These are phyloP conservation scores for Drosophila aff. DNA, from an alignment of 1,140 invertebrate species.

Conservation along the genomic window DNA sequence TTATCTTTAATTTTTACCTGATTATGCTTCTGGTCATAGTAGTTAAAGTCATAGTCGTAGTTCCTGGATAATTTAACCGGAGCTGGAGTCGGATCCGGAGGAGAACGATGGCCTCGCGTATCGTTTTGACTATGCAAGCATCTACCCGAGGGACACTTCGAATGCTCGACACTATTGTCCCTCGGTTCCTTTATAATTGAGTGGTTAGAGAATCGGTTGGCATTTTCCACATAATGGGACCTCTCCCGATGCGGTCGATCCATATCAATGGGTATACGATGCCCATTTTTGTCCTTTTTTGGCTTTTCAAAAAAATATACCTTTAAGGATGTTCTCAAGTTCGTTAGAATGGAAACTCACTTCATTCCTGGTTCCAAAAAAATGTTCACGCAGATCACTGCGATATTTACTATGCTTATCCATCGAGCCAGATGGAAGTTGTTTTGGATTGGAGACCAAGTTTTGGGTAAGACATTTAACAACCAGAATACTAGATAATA, in stretches of 20 bases:
- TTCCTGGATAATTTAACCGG: not conserved
- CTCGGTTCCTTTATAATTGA: not conserved
- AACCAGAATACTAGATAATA: not conserved
- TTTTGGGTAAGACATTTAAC: not conserved
- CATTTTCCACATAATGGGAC: not conserved
- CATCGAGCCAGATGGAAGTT: not conserved
- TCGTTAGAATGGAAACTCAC: not conserved
- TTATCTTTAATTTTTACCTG: not conserved
- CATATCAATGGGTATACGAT: not conserved
- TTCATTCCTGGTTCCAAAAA: not conserved
- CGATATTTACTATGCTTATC: slow-evolving; percentile 19
- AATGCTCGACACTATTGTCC: not conserved
- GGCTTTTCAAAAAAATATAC: not conserved
- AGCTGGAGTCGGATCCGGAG: not conserved
- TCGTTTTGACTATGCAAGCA: not conserved
- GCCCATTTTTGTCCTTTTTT: not conserved
- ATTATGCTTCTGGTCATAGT: not conserved
- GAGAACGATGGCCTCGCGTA: not conserved
- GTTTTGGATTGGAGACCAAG: not conserved
- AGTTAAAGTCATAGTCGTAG: not conserved
- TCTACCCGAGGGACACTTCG: not conserved
- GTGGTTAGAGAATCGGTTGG: not conserved
- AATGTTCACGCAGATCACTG: slow-evolving; percentile 1
- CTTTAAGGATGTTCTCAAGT: not conserved
- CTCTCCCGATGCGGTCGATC: slow-evolving; percentile 1